phyloP scores from a whole-genome alignment of 2,113 vertebrate species.

The Zonotrichia leucophrys region DNA sequence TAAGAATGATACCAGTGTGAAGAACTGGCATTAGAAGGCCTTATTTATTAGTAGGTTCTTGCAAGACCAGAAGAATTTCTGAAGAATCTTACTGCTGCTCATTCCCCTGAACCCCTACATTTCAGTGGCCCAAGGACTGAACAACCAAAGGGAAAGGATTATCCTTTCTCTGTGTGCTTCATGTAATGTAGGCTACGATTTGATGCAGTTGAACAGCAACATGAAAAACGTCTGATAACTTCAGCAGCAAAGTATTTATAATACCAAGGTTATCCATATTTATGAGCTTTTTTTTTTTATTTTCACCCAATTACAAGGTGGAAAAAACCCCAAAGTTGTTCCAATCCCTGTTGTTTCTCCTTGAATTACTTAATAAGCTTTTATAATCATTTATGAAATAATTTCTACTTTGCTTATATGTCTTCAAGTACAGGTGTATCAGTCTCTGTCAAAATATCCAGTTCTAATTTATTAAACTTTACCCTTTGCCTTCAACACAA shows the following conservation, averaged over 20 bases:
- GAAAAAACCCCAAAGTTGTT: background rate
- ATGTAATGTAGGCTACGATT: background rate
- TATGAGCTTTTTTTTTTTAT: background rate
- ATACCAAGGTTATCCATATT: background rate
- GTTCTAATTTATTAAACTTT: background rate
- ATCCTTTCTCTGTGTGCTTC: background rate
- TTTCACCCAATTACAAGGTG: background rate
- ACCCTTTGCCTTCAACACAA: background rate
- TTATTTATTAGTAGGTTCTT: background rate
- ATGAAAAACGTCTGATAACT: background rate
- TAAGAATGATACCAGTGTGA: background rate
- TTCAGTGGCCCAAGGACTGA: background rate
- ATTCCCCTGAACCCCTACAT: background rate
- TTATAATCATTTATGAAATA: background rate
- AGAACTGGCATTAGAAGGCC: background rate
- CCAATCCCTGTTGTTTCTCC: background rate
- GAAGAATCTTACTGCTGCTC: background rate
- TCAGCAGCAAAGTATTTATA: background rate
- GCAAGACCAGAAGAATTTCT: background rate
- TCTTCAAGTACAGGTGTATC: background rate
- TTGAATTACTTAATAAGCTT: background rate
- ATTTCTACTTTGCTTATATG: background rate
- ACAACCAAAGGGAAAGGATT: background rate
- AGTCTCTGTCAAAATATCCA: background rate
- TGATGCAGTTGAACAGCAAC: background rate